Conservation (phyloP, 1,140 invertebrate species). For the Pararge aegeria region DNA sequence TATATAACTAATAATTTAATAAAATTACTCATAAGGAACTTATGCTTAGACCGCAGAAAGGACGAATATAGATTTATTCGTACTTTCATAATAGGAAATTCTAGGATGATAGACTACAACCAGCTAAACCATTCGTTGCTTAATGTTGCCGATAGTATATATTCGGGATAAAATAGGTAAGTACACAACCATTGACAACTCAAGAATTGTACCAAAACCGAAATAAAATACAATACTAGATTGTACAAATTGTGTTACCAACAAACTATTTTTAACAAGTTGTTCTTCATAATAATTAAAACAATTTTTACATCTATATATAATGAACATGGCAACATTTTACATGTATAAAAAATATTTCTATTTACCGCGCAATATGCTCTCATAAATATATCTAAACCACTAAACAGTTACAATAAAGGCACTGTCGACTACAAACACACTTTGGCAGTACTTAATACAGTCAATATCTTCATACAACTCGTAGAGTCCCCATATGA, state of each 20-base stretch:
- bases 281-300: conserved; percentile 41
- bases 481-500: conserved; percentile 48
- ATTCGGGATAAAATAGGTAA: conserved; percentile 51
- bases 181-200: conserved; percentile 74
- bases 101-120: conserved; percentile 38
- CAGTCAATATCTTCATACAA: conserved; percentile 51
- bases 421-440: conserved; percentile 80
- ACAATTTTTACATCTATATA: conserved; percentile 52
- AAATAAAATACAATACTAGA: conserved; percentile 30
- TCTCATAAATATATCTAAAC: conserved; percentile 74
- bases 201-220: conserved; percentile 51
- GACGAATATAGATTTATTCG: conserved; percentile 42
- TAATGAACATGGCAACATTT: conserved; percentile 77
- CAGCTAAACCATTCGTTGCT: conserved; percentile 46
- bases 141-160: conserved; percentile 35
- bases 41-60: conserved; percentile 62
- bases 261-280: conserved; percentile 33
- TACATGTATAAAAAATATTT: conserved; percentile 79
- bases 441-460: conserved; percentile 76
- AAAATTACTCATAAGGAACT: conserved; percentile 73
- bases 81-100: conserved; percentile 39
- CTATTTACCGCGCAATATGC: conserved; percentile 68
- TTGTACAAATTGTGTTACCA: conserved; percentile 36
- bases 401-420: conserved; percentile 69
- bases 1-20: conserved; percentile 65